These are phyloP conservation scores for Hirudinaria manillensis DNA, from an alignment of 2,888 invertebrate genomes.

Conservation along the genomic window DNA sequence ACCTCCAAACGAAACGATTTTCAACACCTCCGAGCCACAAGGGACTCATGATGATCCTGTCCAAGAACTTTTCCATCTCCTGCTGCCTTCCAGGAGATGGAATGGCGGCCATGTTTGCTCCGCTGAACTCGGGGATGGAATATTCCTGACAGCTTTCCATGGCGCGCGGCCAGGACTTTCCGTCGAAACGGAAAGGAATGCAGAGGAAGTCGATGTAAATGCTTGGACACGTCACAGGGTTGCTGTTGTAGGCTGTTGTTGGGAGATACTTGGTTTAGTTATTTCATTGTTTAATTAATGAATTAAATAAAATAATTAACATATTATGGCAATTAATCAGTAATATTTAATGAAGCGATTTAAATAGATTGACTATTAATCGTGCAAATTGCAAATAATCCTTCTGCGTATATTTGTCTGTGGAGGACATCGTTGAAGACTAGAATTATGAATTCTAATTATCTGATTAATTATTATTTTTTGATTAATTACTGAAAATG, in stretches of 20 bases:
- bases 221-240: slow-evolving; percentile 4
- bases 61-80: slow-evolving; percentile 3
- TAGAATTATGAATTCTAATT: too few relatives aligned
- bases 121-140: slow-evolving; percentile 12
- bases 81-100: neutral
- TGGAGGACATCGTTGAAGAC: too few relatives aligned
- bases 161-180: slow-evolving; percentile 8
- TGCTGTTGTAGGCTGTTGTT: neutral
- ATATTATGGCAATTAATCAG: too few relatives aligned
- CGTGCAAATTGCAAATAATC: too few relatives aligned
- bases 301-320: too few relatives aligned
- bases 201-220: slow-evolving; percentile 20
- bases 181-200: slow-evolving; percentile 24
- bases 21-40: slow-evolving; percentile 8
- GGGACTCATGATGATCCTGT: slow-evolving; percentile 10
- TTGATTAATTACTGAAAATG: too few relatives aligned
- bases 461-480: too few relatives aligned
- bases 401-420: too few relatives aligned
- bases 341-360: too few relatives aligned
- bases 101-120: slow-evolving; percentile 10
- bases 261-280: too few relatives aligned
- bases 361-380: too few relatives aligned
- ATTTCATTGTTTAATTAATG: too few relatives aligned
- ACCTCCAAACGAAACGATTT: slow-evolving; percentile 22
- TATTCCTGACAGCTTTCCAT: slow-evolving; percentile 11